Base-by-base conservation (phyloP, 2,888 invertebrate genomes). In the Plagodis dolabraria region DNA sequence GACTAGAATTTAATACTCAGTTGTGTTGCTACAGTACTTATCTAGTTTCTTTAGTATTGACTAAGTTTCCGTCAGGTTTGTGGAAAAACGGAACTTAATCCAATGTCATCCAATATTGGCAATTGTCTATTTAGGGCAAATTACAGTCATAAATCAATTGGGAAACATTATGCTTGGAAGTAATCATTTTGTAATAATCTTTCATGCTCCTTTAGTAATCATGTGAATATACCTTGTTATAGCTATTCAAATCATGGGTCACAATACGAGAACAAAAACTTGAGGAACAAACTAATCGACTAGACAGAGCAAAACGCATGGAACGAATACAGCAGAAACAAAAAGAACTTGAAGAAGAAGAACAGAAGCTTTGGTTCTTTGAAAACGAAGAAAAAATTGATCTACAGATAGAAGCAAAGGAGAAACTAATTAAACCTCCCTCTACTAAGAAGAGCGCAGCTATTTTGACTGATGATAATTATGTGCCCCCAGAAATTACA, bases 361-460 rank as follows among this genome's bases (percentile, higher is more conserved):
- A 94, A 75, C 97, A 97, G 76, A 93, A 94, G 68, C 78, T 96
- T 53, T 96, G 96, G 96, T 97, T 96, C 94, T 97, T 97, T 86
- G 96, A 97, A 62, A 96, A 96, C 76, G 95, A 96, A 79, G 96
- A 97, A 44, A 83, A 95, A 71, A 94, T 96, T 69, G 96, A 97
- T 73, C 86, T 97, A 47, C 82, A 94, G 80, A 96, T 97, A 70
- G 95, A 95, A 75, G 85, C 94, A 83, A 79, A 95, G 93, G 79
- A 92, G 82, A 78, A 87, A 85, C 53, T 85, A 64, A 71, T 72
- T 46, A 79, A 83, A 43, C 72, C 67, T 36, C 60, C 72, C 47
- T 36, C 56, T 35, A 88, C 85, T 40, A 94, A 92, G 68, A 94
- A 93, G 70, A 93, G 87, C 75, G 85, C 82, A 50, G 80, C 89